A percentile compares a stretch with the other conserved stretches of the same genome.
Evolutionary conservation across 2,888 invertebrate species (phyloP).

Genomic region (Perithous albicinctus): DNA sequence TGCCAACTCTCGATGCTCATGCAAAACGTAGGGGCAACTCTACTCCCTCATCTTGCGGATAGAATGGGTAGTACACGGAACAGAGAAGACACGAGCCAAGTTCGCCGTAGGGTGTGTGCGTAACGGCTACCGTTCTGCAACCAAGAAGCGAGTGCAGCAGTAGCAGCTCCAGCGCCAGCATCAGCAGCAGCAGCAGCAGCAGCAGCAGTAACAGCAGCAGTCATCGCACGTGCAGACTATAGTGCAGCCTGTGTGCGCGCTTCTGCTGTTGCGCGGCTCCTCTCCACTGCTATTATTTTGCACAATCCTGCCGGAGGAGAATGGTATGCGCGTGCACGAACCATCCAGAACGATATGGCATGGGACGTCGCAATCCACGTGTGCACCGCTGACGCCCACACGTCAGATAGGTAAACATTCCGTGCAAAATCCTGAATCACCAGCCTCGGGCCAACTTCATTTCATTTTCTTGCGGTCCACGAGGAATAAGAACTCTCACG

Average conservation of each 20-base stretch:
- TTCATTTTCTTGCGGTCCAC: slow-evolving; percentile 55
- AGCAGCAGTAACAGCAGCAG: slow-evolving; percentile 52
- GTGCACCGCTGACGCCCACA: slow-evolving; percentile 66
- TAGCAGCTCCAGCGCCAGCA: slow-evolving; percentile 36
- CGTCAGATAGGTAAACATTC: slow-evolving; percentile 65
- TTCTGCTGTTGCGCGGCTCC: slow-evolving; percentile 16
- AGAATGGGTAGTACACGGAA: slow-evolving; percentile 21
- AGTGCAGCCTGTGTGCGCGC: slow-evolving; percentile 29
- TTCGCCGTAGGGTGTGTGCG: slow-evolving; percentile 57
- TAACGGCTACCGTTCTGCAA: slow-evolving; percentile 66
- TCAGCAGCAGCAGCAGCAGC: slow-evolving; percentile 50
- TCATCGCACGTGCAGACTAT: slow-evolving; percentile 61
- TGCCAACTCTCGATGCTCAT: slow-evolving; percentile 32
- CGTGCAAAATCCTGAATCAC: slow-evolving; percentile 68
- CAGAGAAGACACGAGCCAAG: slow-evolving; percentile 33
- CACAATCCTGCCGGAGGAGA: slow-evolving; percentile 50
- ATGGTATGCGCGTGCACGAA: slow-evolving; percentile 65
- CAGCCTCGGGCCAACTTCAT: slow-evolving; percentile 67
- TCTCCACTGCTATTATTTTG: slow-evolving; percentile 34
- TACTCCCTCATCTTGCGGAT: slow-evolving; percentile 26
- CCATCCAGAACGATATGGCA: slow-evolving; percentile 44
- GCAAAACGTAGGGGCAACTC: slow-evolving; percentile 37
- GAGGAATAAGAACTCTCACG: slow-evolving; percentile 12
- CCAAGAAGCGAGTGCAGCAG: slow-evolving; percentile 8
- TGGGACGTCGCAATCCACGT: slow-evolving; percentile 43